Evolutionary conservation across 2,888 invertebrate species (phyloP), one percentile per base, ranked within the genome.

Genomic region (Baccha elongata): DNA sequence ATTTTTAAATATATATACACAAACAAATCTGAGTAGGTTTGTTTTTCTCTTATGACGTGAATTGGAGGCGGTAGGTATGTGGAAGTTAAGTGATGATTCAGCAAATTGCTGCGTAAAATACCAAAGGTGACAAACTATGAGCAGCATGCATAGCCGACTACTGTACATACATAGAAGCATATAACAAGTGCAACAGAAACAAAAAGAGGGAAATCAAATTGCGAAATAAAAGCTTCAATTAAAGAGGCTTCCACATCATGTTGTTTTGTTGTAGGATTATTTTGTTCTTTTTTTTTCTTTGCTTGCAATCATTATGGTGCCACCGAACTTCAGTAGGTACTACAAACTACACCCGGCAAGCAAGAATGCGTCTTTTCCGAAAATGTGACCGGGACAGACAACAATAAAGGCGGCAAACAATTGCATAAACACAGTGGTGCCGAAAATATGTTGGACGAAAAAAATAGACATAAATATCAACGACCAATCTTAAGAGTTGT

Each of bases 211-310:
- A 64, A 68, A 55, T 62, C 23, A 55, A 76, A 76, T 71, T 75
- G 68, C 58, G 23, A 79, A 58, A 65, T 48, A 65, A 72, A 72
- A 58, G 65, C 58, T 62, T 65, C 73, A 78, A 78, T 78, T 72
- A 73, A 60, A 79, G 67, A 52, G 50, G 50, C 58, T 60, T 72
- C 60, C 50, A 58, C 64, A 58, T 11, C 17, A 60, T 65, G 48
- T 13, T 48, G 62, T 60, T 52, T 52, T 52, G 65, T 78, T 60
- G 79, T 37, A 13, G 53, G 48, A 19, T 44, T 40, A 29, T 15
- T 15, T 2, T 29, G 2, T 8, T 2, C 29, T 19, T n/a, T 60
- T 42, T 42, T 58, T 21, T 23, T 62, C 10, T 52, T 13, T 52
- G 4, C 2, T 50, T 71, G 26, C n/a, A 42, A 29, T 60, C 19